phyloP scores from a whole-genome alignment of 2,113 vertebrate species.

The Polyodon spathula region DNA sequence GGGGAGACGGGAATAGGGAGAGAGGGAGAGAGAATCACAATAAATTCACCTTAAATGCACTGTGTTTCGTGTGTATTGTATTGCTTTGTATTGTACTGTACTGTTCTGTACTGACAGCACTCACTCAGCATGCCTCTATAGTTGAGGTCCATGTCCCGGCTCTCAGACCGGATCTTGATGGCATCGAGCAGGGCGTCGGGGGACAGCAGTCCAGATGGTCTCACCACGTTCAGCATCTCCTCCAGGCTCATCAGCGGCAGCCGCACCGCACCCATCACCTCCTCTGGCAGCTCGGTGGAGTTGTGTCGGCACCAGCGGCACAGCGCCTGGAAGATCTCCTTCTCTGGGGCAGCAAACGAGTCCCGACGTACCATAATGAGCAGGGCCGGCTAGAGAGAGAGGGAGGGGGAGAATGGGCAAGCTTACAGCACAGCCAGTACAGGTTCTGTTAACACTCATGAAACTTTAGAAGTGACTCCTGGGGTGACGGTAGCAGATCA shows the following conservation, averaged over 20 bases:
- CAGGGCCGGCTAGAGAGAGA: slow-evolving; percentile 72
- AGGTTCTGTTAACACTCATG: no score
- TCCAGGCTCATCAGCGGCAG: slow-evolving; percentile 93
- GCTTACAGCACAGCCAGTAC: no score
- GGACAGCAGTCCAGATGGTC: slow-evolving; percentile 79
- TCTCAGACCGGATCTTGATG: slow-evolving; percentile 92
- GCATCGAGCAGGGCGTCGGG: slow-evolving; percentile 92
- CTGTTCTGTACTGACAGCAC: slow-evolving; percentile 37
- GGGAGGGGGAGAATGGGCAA: neutral
- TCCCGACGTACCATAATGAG: slow-evolving; percentile 79
- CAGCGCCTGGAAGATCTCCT: slow-evolving; percentile 91
- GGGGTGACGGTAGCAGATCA: no score
- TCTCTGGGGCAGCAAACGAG: slow-evolving; percentile 89
- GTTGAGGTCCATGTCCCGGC: slow-evolving; percentile 97
- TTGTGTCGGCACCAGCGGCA: slow-evolving; percentile 88
- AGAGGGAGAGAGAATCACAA: neutral
- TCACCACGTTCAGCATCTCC: slow-evolving; percentile 88
- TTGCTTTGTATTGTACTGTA: neutral
- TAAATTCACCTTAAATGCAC: no score
- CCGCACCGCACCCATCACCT: slow-evolving; percentile 88
- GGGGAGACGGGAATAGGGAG: no score
- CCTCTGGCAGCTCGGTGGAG: slow-evolving; percentile 51
- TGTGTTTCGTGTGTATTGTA: no score
- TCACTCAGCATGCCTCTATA: slow-evolving; percentile 94
- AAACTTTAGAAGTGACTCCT: no score